These are phyloP conservation scores for Decapterus maruadsi DNA, from an alignment of 2,797 vertebrate genomes.

Conservation along the genomic window DNA sequence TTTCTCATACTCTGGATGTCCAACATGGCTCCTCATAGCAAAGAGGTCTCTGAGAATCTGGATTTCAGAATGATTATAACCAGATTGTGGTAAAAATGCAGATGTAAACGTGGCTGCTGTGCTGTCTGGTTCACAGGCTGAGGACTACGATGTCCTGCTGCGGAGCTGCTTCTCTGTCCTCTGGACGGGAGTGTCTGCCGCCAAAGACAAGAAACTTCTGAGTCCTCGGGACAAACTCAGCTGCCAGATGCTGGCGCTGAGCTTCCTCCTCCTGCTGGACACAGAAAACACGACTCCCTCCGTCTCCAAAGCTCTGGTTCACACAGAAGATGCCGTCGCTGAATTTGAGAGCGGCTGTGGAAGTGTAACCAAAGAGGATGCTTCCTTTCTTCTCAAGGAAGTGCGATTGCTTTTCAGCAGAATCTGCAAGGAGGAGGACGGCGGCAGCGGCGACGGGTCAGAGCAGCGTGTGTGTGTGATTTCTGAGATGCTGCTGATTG, in stretches of 20 bases:
- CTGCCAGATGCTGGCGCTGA: slow-evolving; percentile 85
- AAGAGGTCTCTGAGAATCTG: too few relatives aligned
- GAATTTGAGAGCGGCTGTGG: slow-evolving; percentile 78
- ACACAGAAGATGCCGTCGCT: slow-evolving; percentile 74
- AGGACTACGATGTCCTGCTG: slow-evolving; percentile 82
- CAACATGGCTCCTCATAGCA: too few relatives aligned
- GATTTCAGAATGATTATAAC: too few relatives aligned
- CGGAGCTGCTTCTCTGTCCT: slow-evolving; percentile 86
- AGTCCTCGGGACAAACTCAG: slow-evolving; percentile 68
- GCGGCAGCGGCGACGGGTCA: not conserved
- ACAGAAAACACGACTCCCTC: slow-evolving; percentile 38
- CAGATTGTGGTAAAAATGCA: too few relatives aligned
- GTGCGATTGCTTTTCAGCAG: slow-evolving; percentile 56
- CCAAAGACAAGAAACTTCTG: slow-evolving; percentile 42
- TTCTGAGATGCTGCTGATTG: slow-evolving; percentile 84
- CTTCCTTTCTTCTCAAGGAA: slow-evolving; percentile 79
- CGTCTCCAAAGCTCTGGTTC: slow-evolving; percentile 67
- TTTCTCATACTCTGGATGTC: too few relatives aligned
- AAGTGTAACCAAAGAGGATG: slow-evolving; percentile 72
- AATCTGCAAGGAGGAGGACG: slow-evolving; percentile 5
- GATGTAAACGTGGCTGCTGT: not conserved
- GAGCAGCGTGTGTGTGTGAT: slow-evolving; percentile 53
- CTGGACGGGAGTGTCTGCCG: slow-evolving; percentile 82
- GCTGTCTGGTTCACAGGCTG: slow-evolving; percentile 61
- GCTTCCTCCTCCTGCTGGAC: slow-evolving; percentile 89